Conservation (phyloP, 2,113 vertebrate species). For the Prochilodus magdalenae region DNA sequence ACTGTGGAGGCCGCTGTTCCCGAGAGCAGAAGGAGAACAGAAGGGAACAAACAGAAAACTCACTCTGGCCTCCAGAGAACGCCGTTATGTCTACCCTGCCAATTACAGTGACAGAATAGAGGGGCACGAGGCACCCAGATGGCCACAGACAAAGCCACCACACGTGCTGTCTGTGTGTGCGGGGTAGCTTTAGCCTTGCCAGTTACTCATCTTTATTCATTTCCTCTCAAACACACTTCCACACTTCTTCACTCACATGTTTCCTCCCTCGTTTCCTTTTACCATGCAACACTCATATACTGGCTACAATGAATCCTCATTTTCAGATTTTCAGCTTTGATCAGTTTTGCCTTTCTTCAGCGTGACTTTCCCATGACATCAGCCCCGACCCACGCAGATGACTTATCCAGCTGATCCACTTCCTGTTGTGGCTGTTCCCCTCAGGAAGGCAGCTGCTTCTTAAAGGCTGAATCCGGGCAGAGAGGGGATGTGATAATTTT, state of each 20-base stretch:
- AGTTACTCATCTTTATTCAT: conserved; percentile 4
- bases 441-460: conserved; percentile 20
- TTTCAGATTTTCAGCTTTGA: neutral
- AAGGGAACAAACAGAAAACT: neutral
- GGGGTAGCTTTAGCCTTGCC: neutral
- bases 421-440: conserved; percentile 18
- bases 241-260: neutral
- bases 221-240: neutral
- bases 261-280: neutral
- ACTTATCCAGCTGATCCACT: conserved; percentile 43
- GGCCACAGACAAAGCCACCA: neutral
- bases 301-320: neutral
- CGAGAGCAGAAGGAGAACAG: conserved; percentile 21
- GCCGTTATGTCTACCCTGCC: conserved; percentile 63
- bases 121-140: conserved; percentile 24
- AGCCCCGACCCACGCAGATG: conserved; percentile 25
- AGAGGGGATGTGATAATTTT: neutral
- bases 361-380: conserved; percentile 39
- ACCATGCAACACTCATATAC: neutral
- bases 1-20: conserved; percentile 35
- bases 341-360: neutral
- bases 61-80: conserved; percentile 53
- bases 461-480: neutral
- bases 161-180: neutral
- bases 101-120: conserved; percentile 67